phyloP scores from a whole-genome alignment of 2,797 vertebrate genomes.

The Neomorphus geoffroyi region DNA sequence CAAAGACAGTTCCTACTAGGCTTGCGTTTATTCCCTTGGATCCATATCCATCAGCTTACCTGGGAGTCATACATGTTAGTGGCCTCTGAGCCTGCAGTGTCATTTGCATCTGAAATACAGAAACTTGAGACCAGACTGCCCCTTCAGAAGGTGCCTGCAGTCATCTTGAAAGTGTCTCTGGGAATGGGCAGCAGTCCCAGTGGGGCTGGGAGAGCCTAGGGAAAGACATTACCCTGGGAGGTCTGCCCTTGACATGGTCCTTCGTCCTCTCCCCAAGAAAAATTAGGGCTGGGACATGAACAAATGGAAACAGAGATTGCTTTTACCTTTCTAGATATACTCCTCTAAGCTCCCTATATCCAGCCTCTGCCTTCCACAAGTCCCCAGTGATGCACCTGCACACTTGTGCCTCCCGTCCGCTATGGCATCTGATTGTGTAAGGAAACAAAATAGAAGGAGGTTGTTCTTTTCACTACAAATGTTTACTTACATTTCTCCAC shows the following conservation, averaged over 20 bases:
- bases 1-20: not conserved
- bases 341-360: not conserved
- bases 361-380: not conserved
- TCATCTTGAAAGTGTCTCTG: not conserved
- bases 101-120: not conserved
- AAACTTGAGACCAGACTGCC: not conserved
- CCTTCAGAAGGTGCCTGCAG: not conserved
- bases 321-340: not conserved
- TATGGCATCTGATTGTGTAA: rapidly evolving
- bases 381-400: rapidly evolving
- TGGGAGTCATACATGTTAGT: not conserved
- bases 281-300: rapidly evolving
- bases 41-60: not conserved
- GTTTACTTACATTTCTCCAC: not conserved
- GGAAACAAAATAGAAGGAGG: not conserved
- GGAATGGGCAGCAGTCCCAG: not conserved
- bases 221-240: not conserved
- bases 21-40: not conserved
- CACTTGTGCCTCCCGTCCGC: not conserved
- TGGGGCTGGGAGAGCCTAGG: not conserved
- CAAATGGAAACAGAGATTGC: not conserved
- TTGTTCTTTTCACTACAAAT: not conserved
- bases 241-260: not conserved
- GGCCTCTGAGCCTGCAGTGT: not conserved
- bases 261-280: not conserved